Evolutionary conservation across 2,888 invertebrate species (phyloP).

Genomic region (Eristalinus sepulchralis): DNA sequence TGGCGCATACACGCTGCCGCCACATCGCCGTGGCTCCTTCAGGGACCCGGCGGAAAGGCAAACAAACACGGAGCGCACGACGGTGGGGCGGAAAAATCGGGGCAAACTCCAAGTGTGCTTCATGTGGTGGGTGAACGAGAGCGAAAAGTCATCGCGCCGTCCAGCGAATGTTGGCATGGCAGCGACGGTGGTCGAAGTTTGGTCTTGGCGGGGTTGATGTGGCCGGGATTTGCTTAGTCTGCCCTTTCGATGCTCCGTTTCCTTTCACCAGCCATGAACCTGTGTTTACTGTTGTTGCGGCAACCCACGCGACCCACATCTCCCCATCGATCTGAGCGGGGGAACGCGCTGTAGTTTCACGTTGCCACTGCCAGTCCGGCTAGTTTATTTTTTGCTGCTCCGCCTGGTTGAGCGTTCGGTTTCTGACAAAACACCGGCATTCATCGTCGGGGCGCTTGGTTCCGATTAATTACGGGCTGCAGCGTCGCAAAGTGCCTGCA

Average conservation of each 20-base stretch:
- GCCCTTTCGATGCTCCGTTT: neutral
- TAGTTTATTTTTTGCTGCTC: neutral
- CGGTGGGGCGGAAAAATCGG: too few species aligned
- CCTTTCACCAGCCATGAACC: neutral
- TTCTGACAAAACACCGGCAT: neutral
- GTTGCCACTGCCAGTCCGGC: neutral
- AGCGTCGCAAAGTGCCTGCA: neutral
- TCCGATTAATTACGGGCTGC: slow-evolving; percentile 46
- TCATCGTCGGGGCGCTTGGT: slow-evolving; percentile 33
- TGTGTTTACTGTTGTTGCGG: neutral
- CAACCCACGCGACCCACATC: neutral
- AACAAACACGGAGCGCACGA: neutral
- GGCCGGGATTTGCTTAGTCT: slow-evolving; percentile 11
- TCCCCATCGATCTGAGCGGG: slow-evolving; percentile 8
- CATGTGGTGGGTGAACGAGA: neutral
- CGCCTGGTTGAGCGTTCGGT: neutral
- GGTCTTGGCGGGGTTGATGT: neutral
- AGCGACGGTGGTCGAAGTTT: neutral
- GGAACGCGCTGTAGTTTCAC: slow-evolving; percentile 6
- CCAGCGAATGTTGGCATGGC: neutral
- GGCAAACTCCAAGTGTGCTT: neutral
- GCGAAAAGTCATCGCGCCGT: slow-evolving; percentile 23
- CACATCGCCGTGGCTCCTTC: neutral
- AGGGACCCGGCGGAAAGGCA: neutral
- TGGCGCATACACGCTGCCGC: slow-evolving; percentile 1